Evolutionary conservation across 2,113 vertebrate genomes (phyloP).

Genomic region (Crotalus tigris): DNA sequence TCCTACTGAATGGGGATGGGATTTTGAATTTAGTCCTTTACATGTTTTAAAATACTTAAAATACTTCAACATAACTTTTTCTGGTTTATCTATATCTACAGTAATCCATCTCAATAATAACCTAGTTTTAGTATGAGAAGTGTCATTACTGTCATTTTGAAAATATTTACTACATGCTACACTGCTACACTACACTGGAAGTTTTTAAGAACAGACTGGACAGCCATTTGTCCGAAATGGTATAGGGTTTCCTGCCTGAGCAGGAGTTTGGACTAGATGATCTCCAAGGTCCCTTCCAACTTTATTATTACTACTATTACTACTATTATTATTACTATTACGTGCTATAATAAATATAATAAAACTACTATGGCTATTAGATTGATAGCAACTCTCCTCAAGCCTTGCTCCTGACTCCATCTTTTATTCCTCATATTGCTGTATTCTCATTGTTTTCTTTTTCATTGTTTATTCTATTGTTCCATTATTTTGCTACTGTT

Average conservation of each 20-base stretch:
- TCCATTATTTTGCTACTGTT: not conserved
- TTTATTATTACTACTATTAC: no score
- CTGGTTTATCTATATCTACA: not conserved
- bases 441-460: not conserved
- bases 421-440: not conserved
- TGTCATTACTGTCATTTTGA: no score
- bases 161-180: no score
- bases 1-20: not conserved
- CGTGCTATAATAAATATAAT: constrained; percentile 2
- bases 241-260: no score
- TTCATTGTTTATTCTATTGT: not conserved
- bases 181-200: no score
- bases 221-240: no score
- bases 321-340: no score
- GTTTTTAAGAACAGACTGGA: no score
- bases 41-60: not conserved
- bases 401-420: not conserved
- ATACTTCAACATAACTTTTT: not conserved
- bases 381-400: not conserved
- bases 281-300: no score
- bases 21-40: not conserved
- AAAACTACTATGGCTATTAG: not conserved
- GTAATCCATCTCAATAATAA: not conserved
- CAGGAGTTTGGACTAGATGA: no score
- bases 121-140: no score